Conservation (phyloP, 2,888 invertebrate species). For the Alloplasta piceator region DNA sequence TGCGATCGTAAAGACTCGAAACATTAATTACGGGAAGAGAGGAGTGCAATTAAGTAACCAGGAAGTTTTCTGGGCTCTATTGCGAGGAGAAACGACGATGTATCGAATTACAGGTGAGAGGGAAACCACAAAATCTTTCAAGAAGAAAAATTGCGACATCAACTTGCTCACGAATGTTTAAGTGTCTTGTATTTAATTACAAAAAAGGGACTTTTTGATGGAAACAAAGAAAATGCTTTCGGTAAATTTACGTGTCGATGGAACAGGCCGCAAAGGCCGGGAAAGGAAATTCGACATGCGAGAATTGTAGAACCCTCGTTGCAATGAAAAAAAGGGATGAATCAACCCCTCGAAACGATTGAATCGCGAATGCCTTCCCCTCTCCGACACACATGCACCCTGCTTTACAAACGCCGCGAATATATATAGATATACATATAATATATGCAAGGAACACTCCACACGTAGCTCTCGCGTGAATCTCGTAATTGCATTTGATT, state of each 20-base stretch:
- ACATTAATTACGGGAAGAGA: too few species aligned
- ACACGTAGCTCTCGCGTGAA: conserved; percentile 42
- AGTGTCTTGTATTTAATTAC: not conserved
- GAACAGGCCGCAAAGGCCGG: conserved; percentile 23
- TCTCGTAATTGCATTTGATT: conserved; percentile 57
- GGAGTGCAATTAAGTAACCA: conserved; percentile 45
- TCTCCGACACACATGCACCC: not conserved
- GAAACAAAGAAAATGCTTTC: conserved; percentile 2
- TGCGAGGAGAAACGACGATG: conserved; percentile 2
- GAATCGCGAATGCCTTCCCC: conserved; percentile 50
- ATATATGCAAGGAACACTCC: conserved; percentile 17
- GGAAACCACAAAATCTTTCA: conserved; percentile 23
- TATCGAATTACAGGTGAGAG: conserved; percentile 44
- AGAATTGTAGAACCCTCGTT: conserved; percentile 13
- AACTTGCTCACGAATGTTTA: not conserved
- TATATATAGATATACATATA: not conserved
- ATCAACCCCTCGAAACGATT: conserved; percentile 62
- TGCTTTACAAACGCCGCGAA: conserved; percentile 1
- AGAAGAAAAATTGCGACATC: not conserved
- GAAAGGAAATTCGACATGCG: conserved; percentile 42
- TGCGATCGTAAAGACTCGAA: too few species aligned
- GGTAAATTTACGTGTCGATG: conserved; percentile 39
- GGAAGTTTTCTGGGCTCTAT: conserved; percentile 36
- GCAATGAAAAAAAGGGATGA: conserved; percentile 59
- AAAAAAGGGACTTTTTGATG: not conserved